These are phyloP conservation scores for Tetrax tetrax DNA, from an alignment of 2,113 vertebrate species.

Conservation along the genomic window DNA sequence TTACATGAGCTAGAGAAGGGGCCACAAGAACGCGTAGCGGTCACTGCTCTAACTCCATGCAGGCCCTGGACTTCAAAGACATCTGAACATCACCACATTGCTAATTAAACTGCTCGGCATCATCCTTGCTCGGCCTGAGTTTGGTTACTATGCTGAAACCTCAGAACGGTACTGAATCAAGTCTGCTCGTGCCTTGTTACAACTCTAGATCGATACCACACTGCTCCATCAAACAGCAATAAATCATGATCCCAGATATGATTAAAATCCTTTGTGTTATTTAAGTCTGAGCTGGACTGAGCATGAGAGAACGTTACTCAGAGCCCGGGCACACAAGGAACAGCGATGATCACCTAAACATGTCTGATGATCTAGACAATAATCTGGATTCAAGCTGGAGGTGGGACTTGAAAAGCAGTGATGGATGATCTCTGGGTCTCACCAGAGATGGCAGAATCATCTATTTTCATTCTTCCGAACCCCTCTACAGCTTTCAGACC, in stretches of 20 bases:
- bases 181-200: background rate
- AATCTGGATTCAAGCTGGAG: background rate
- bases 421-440: background rate
- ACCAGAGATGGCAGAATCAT: background rate
- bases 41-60: background rate
- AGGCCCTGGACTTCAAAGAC: background rate
- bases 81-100: background rate
- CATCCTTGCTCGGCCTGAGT: background rate
- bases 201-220: background rate
- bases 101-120: background rate
- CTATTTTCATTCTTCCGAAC: background rate
- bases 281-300: background rate
- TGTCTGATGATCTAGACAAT: background rate
- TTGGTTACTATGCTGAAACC: background rate
- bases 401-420: background rate
- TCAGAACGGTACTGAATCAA: background rate
- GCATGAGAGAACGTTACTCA: background rate
- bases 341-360: background rate
- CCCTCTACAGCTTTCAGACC: background rate
- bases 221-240: background rate
- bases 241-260: background rate
- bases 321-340: background rate
- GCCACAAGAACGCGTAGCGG: accelerated
- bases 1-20: background rate
- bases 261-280: background rate